Conservation (phyloP, 2,113 vertebrate genomes). For the Chaenocephalus aceratus region DNA sequence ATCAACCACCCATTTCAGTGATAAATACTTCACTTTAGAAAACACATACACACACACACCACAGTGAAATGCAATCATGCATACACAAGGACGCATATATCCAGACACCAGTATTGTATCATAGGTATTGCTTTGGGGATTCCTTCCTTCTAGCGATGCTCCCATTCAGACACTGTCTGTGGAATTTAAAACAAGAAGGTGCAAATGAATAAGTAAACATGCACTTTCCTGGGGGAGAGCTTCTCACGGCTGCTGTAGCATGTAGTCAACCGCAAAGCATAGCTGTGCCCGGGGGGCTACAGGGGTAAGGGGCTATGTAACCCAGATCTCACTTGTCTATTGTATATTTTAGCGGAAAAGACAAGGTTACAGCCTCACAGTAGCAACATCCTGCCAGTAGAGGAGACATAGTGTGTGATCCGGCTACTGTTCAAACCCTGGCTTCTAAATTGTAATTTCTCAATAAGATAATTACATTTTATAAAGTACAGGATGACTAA, state of each 20-base stretch:
- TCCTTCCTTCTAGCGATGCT: slow-evolving; percentile 69
- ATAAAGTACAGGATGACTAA: no score
- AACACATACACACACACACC: slow-evolving; percentile 4
- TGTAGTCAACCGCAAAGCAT: slow-evolving; percentile 76
- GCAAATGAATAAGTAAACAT: slow-evolving; percentile 86
- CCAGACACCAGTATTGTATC: slow-evolving; percentile 65
- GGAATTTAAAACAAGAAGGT: slow-evolving; percentile 81
- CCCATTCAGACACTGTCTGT: slow-evolving; percentile 66
- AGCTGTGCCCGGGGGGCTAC: slow-evolving; percentile 75
- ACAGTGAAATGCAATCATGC: slow-evolving; percentile 58
- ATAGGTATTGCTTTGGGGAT: slow-evolving; percentile 73
- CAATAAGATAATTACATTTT: no score
- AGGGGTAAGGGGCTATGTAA: slow-evolving; percentile 62
- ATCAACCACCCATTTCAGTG: slow-evolving; percentile 70
- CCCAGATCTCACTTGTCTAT: slow-evolving; percentile 73
- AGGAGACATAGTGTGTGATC: slow-evolving; percentile 11
- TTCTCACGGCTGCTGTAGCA: slow-evolving; percentile 78
- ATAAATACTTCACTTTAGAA: slow-evolving; percentile 73
- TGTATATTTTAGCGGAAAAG: slow-evolving; percentile 46
- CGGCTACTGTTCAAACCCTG: slow-evolving; percentile 2
- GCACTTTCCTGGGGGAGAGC: slow-evolving; percentile 78
- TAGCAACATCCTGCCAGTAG: slow-evolving; percentile 23
- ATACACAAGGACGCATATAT: slow-evolving; percentile 45
- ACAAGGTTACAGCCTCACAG: slow-evolving; percentile 47
- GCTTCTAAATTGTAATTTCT: background rate